A percentile compares a stretch with the other conserved stretches of the same genome.
Evolutionary conservation across 2,797 vertebrate species (phyloP).

Genomic region (Myotis planiceps): DNA sequence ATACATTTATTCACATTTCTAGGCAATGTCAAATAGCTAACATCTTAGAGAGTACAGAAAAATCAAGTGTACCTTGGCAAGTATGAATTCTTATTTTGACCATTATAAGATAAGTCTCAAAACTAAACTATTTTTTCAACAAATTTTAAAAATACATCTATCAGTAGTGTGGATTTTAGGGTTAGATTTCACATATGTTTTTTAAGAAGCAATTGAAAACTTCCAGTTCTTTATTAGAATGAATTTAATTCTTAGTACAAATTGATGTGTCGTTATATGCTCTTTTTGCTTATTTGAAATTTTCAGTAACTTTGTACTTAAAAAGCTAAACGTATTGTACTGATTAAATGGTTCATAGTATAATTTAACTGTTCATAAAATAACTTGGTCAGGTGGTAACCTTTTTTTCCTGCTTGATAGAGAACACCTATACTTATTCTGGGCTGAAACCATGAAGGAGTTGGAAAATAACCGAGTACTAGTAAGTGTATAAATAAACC

Average conservation of each 20-base stretch:
- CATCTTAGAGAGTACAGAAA: neutral
- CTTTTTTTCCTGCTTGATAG: neutral
- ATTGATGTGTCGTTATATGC: neutral
- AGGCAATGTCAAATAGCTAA: neutral
- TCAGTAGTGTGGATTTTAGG: neutral
- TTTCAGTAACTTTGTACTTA: conserved; percentile 2
- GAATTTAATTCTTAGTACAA: neutral
- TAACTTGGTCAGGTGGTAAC: neutral
- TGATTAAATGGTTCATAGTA: neutral
- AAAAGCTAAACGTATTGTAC: neutral
- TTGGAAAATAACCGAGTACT: conserved; percentile 62
- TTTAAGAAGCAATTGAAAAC: neutral
- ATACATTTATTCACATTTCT: neutral
- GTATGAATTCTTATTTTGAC: neutral
- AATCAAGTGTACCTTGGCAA: neutral
- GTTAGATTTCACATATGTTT: neutral
- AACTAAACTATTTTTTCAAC: neutral
- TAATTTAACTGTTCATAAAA: conserved; percentile 45
- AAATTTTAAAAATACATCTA: neutral
- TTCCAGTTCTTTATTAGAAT: neutral
- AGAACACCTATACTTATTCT: conserved; percentile 5
- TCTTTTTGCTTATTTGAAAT: neutral
- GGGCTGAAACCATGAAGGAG: conserved; percentile 35
- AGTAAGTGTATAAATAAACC: conserved; percentile 78
- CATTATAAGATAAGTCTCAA: neutral